Percentiles rank a stretch among this genome's conserved stretches.
These are phyloP conservation scores for Exocentrus adspersus DNA, from an alignment of 2,888 invertebrate species.

Conservation along the genomic window DNA sequence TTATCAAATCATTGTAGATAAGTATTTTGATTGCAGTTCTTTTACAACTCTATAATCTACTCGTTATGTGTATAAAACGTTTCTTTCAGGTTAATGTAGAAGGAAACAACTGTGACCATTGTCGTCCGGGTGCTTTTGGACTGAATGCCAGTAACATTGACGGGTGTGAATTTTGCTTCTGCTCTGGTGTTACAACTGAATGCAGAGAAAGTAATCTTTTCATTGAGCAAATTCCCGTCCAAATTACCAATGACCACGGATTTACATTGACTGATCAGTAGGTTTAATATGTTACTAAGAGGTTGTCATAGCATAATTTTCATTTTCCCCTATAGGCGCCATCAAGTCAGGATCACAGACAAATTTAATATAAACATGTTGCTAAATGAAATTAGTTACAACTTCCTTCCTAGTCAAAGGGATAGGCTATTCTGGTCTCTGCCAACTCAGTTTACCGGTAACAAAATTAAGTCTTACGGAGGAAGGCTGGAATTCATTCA, in stretches of 20 bases:
- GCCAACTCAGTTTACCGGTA: slow-evolving; percentile 75
- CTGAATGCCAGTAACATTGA: slow-evolving; percentile 74
- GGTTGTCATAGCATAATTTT: no score
- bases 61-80: neutral
- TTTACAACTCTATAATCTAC: no score
- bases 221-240: slow-evolving; percentile 73
- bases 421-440: slow-evolving; percentile 79
- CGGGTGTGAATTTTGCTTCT: slow-evolving; percentile 90
- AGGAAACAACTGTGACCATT: slow-evolving; percentile 81
- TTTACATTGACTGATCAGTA: slow-evolving; percentile 74
- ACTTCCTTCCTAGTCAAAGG: slow-evolving; percentile 63
- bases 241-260: slow-evolving; percentile 70
- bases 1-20: no score
- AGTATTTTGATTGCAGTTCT: no score
- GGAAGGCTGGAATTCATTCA: slow-evolving; percentile 82
- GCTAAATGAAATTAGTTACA: slow-evolving; percentile 72
- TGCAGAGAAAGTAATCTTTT: slow-evolving; percentile 77
- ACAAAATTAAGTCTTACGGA: slow-evolving; percentile 87
- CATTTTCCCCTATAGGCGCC: slow-evolving; percentile 37
- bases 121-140: slow-evolving; percentile 82
- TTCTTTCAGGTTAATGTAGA: slow-evolving; percentile 76
- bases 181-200: slow-evolving; percentile 80
- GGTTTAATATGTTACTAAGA: slow-evolving; percentile 32
- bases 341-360: slow-evolving; percentile 60
- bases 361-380: slow-evolving; percentile 67